Evolutionary conservation across 2,113 vertebrate genomes (phyloP), one percentile per base, ranked within the genome.

Genomic region (Heteronetta atricapilla): DNA sequence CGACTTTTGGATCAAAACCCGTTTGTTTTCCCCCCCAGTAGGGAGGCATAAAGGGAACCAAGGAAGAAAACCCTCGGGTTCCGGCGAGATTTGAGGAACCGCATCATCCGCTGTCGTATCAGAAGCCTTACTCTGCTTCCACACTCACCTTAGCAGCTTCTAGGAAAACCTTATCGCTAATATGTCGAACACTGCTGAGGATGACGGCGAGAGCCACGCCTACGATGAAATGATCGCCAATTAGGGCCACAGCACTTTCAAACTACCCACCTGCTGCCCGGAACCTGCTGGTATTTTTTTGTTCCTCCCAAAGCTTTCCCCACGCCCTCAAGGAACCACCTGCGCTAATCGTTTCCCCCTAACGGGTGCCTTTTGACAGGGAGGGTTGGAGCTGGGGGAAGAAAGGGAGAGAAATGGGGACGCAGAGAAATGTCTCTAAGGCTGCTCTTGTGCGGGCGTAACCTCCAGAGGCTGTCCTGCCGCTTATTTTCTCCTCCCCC

Each of bases 151-250:
- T 99, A 55, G 99, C 99, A 93, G 99, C 99, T 94, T 99, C 99
- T 18, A 99, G 98, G 97, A 99, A 99, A 63, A 99, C 98, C 8
- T 98, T 98, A 64, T 99, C 99, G 52, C 98, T 99, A 86, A 99
- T 99, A 86, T 99, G 99, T 84, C 99, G 98, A 44, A 99, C 99
- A 8, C 99, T 98, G 96, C 99, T 99, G 93, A 99, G 98, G 96
- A 99, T 98, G 82, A 99, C 99, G 56, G 99, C 99, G 91, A 99
- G 97, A 64, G 99, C 99, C 90, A 99, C 99, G 15, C 99, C 99
- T 99, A 60, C 42, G 86, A 96, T 5, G 88, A 26, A 66, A 88
- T 13, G 3, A 68, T 2, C 26, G 73, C 28, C 77, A 50, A 1
- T 94, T 6, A 94, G 76, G 80, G 64, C n/a, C 81, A 55, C 63